Percentiles rank a stretch among this genome's conserved stretches.
These are phyloP conservation scores for Acomys russatus DNA, from an alignment of 2,797 vertebrate species.

Conservation along the genomic window DNA sequence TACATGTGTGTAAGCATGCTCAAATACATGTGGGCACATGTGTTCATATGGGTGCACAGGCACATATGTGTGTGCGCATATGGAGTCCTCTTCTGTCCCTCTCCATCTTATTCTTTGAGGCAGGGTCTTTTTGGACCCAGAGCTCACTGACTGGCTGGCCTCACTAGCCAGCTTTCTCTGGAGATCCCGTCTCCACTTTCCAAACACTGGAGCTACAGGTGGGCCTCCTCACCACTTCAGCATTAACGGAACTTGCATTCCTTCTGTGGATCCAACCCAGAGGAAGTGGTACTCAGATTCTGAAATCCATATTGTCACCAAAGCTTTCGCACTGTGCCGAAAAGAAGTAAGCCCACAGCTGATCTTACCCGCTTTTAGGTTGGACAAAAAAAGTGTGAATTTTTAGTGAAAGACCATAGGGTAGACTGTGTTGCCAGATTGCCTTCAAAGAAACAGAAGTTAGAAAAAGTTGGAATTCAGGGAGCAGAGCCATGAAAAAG, in stretches of 20 bases:
- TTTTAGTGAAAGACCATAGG: not conserved
- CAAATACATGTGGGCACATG: not conserved
- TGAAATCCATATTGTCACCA: not conserved
- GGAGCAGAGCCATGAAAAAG: not conserved
- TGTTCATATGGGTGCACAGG: not conserved
- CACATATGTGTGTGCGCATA: not conserved
- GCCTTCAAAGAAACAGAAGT: not conserved
- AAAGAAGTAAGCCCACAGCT: constrained; percentile 1
- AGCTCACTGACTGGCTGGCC: not conserved
- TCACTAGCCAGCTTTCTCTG: not conserved
- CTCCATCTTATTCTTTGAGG: not conserved
- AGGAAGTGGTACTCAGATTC: not conserved
- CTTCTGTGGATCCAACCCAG: not conserved
- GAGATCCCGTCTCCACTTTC: not conserved
- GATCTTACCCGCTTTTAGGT: not conserved
- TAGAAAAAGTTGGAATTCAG: not conserved
- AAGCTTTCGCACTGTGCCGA: not conserved
- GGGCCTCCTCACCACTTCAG: not conserved
- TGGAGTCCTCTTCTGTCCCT: not conserved
- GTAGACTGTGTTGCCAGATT: not conserved
- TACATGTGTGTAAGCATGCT: not conserved
- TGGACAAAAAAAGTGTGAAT: not conserved
- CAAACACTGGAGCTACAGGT: too few relatives aligned
- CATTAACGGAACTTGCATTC: not conserved
- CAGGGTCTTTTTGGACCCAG: not conserved